A percentile compares a stretch with the other conserved stretches of the same genome.
Conservation (phyloP, 2,888 invertebrate genomes). For the Hirtodrosophila duncani region DNA sequence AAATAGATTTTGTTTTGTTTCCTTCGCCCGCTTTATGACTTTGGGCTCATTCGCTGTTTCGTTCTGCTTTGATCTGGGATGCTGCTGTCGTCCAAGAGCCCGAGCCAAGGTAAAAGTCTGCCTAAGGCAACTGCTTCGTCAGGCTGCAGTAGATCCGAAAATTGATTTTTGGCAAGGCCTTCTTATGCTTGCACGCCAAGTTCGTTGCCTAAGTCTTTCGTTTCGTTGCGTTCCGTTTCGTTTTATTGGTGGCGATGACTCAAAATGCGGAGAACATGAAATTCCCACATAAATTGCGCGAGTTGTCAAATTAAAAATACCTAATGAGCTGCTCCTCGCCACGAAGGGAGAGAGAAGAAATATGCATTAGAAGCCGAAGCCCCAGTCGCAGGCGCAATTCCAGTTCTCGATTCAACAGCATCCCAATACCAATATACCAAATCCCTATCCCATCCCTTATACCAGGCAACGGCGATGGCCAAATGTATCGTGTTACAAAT, state of each 20-base stretch:
- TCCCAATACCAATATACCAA: not conserved
- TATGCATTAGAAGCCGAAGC: slow-evolving; percentile 56
- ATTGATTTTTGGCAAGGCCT: slow-evolving; percentile 58
- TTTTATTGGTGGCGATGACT: slow-evolving; percentile 41
- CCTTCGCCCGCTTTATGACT: slow-evolving; percentile 9
- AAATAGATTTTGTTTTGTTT: slow-evolving; percentile 56
- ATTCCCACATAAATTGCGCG: slow-evolving; percentile 76
- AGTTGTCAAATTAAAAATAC: slow-evolving; percentile 75
- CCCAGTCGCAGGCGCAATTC: slow-evolving; percentile 11
- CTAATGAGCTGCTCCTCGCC: slow-evolving; percentile 69
- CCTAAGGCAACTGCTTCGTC: slow-evolving; percentile 1
- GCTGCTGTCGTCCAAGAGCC: slow-evolving; percentile 27
- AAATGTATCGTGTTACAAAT: slow-evolving; percentile 73
- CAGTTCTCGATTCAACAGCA: slow-evolving; percentile 14
- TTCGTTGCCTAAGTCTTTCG: slow-evolving; percentile 69
- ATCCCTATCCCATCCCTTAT: not conserved
- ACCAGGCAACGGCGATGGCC: slow-evolving; percentile 52
- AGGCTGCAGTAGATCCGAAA: slow-evolving; percentile 37
- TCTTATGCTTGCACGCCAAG: slow-evolving; percentile 51
- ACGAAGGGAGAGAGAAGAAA: slow-evolving; percentile 53
- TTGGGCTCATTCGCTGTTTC: slow-evolving; percentile 36
- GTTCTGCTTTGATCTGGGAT: slow-evolving; percentile 59
- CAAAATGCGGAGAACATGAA: slow-evolving; percentile 59
- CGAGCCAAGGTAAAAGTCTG: slow-evolving; percentile 13
- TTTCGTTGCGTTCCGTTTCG: slow-evolving; percentile 12